Evolutionary conservation across 2,888 invertebrate species (phyloP), one percentile per base, ranked within the genome.

Genomic region (Troglohyphantes excavatus): DNA sequence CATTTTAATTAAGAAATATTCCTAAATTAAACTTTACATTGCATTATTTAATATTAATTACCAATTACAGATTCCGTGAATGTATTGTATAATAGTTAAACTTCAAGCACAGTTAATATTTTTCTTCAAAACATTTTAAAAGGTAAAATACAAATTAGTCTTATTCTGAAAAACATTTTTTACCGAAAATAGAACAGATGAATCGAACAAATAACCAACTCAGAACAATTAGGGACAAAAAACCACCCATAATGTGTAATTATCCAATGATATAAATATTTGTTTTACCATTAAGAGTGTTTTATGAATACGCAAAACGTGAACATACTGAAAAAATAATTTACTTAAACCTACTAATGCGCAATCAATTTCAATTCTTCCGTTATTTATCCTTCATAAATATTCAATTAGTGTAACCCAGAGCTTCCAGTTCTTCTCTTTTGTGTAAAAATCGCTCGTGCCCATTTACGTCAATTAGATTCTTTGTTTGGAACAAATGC

Each of bases 401-500:
- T 53, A 53, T 53, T 53, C 2, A 53, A 53, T 53, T 53, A n/a
- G 53, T n/a, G 5, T 53, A n/a, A 1, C 1, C 53, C 13, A 39
- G 39, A 39, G 13, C 17, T 5, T 17, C 5, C 13, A 53, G 13
- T n/a, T 53, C 39, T 61, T 29, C 7, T n/a, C n/a, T n/a, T 59
- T 61, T 23, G 6, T 39, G 17, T 21, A 63, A 78, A 63, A 26
- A 33, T 21, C 13, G 7, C n/a, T 33, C 29, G 65, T 53, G 53
- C 39, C 23, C 21, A 65, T 65, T 65, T 65, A 17, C 13, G 43
- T 23, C 63, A 65, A 65, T 78, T 78, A 65, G 23, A 78, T 78
- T 21, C 43, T n/a, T 63, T 78, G 53, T 53, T 53, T 53, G 5
- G 53, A 53, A 39, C 39, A 39, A 39, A 39, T 7, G n/a, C n/a